phyloP scores from a whole-genome alignment of 2,113 vertebrate genomes.

The Carlito syrichta region DNA sequence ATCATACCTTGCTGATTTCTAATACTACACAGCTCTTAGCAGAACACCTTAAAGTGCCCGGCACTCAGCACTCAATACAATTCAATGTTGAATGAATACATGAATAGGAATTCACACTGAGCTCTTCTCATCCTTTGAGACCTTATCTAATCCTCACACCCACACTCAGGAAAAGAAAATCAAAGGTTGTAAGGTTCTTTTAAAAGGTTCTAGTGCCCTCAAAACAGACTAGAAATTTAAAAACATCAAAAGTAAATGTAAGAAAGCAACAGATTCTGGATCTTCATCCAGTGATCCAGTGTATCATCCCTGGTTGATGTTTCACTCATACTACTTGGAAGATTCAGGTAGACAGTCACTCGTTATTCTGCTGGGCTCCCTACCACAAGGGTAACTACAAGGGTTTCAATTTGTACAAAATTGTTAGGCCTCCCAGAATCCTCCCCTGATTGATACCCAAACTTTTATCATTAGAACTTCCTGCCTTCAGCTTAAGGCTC shows the following conservation, averaged over 20 bases:
- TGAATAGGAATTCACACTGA: not conserved
- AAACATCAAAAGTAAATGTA: not conserved
- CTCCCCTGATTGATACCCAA: not conserved
- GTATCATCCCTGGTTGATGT: not conserved
- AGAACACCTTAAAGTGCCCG: not conserved
- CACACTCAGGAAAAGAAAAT: not conserved
- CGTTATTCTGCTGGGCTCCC: not conserved
- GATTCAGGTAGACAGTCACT: not conserved
- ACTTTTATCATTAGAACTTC: not conserved
- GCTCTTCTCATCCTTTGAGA: not conserved
- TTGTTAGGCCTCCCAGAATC: not conserved
- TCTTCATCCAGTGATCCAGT: not conserved
- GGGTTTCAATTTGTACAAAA: not conserved
- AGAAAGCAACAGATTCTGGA: not conserved
- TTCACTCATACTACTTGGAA: not conserved
- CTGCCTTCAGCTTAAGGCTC: not conserved
- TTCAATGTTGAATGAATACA: not conserved
- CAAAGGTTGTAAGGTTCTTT: not conserved
- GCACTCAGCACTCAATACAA: not conserved
- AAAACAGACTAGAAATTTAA: not conserved
- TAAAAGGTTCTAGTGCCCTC: not conserved
- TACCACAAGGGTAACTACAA: not conserved
- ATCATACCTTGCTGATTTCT: not conserved
- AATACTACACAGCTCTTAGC: not conserved
- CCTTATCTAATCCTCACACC: rapidly evolving